These are phyloP conservation scores for Noctua comes DNA, from an alignment of 2,888 invertebrate genomes.

Conservation along the genomic window DNA sequence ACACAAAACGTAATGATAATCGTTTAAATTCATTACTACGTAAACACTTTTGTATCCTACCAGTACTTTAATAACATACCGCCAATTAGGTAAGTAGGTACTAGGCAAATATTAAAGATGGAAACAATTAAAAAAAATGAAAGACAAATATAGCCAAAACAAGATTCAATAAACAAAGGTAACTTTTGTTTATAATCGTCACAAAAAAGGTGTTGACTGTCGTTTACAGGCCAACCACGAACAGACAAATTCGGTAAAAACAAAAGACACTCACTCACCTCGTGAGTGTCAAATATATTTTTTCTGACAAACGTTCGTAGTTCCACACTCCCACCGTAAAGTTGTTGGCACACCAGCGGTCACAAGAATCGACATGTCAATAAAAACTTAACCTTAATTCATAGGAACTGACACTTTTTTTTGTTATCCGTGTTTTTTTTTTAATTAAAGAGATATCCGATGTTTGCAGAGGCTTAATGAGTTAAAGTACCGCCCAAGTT, in stretches of 20 bases:
- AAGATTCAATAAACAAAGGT: neutral
- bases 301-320: slow-evolving; percentile 58
- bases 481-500: slow-evolving; percentile 71
- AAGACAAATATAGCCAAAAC: neutral
- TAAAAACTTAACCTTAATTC: slow-evolving; percentile 74
- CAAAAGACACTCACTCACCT: slow-evolving; percentile 18
- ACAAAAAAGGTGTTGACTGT: slow-evolving; percentile 14
- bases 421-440: slow-evolving; percentile 75
- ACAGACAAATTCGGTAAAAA: slow-evolving; percentile 31
- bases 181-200: neutral
- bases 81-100: neutral
- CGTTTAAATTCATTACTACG: neutral
- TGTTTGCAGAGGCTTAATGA: slow-evolving; percentile 69
- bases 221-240: neutral
- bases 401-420: slow-evolving; percentile 74
- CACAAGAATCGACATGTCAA: slow-evolving; percentile 74
- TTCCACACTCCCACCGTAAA: slow-evolving; percentile 60
- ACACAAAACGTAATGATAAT: slow-evolving; percentile 9
- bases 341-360: slow-evolving; percentile 72
- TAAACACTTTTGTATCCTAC: neutral
- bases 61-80: neutral
- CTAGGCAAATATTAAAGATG: neutral
- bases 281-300: slow-evolving; percentile 50
- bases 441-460: slow-evolving; percentile 71
- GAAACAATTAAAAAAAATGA: neutral